Conservation (phyloP, 1,140 invertebrate genomes). For the Varroa destructor region DNA sequence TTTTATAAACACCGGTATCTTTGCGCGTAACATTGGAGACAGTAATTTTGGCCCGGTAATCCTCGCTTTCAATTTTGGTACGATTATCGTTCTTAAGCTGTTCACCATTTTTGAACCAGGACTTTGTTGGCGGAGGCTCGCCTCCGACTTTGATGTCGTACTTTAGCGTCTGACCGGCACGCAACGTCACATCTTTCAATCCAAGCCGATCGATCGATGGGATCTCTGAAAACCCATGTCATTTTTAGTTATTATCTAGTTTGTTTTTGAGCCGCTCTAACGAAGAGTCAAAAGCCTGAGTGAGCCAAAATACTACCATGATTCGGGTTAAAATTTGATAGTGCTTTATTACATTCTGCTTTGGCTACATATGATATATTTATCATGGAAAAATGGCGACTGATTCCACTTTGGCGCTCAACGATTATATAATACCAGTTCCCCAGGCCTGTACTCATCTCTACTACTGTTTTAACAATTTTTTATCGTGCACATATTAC, state of each 20-base stretch:
- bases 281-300: no score
- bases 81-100: conserved; percentile 52
- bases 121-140: conserved; percentile 70
- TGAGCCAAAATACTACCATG: no score
- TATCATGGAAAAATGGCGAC: no score
- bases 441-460: no score
- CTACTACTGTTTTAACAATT: not conserved
- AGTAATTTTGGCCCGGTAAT: conserved; percentile 68
- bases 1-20: conserved; percentile 66
- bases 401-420: no score
- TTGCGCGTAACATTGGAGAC: conserved; percentile 57
- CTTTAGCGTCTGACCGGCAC: conserved; percentile 67
- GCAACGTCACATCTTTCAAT: conserved; percentile 68
- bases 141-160: conserved; percentile 76
- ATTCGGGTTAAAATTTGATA: no score
- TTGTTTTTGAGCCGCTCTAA: no score
- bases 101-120: conserved; percentile 69
- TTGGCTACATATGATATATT: no score
- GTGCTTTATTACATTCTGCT: no score
- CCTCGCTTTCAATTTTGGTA: conserved; percentile 64
- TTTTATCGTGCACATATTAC: not conserved
- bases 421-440: no score
- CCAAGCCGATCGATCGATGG: conserved; percentile 65
- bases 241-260: no score
- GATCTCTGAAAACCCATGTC: not conserved